These are phyloP conservation scores for Baryphthengus martii DNA, from an alignment of 2,113 vertebrate species.

Conservation along the genomic window DNA sequence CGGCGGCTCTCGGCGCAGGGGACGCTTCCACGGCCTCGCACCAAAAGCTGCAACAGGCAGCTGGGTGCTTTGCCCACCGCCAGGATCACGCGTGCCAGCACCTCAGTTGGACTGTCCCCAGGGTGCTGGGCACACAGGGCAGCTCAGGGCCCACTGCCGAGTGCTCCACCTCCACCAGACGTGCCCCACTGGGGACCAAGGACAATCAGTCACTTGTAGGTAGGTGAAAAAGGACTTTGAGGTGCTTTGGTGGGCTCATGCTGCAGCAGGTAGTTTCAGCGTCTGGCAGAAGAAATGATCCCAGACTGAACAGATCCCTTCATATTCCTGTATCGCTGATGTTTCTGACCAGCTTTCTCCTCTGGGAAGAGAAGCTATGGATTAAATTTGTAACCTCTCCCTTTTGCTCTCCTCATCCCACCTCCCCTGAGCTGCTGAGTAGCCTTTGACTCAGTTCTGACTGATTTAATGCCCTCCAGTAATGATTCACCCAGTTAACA, in stretches of 20 bases:
- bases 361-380: background rate
- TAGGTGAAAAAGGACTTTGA: background rate
- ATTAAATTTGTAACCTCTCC: background rate
- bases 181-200: background rate
- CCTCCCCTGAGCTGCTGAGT: background rate
- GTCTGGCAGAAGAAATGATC: background rate
- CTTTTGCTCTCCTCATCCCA: background rate
- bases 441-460: background rate
- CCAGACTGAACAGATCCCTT: background rate
- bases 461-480: background rate
- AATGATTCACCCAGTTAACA: background rate
- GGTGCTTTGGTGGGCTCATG: background rate
- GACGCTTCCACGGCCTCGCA: background rate
- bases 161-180: background rate
- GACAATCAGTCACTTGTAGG: background rate
- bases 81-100: fast-evolving
- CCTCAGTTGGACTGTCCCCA: background rate
- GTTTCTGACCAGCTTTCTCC: background rate
- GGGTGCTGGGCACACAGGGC: background rate
- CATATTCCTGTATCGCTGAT: background rate
- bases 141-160: background rate
- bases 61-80: no score
- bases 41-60: background rate
- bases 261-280: background rate
- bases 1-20: background rate